phyloP scores from a whole-genome alignment of 2,888 invertebrate species.

The Andrena chrysosceles region DNA sequence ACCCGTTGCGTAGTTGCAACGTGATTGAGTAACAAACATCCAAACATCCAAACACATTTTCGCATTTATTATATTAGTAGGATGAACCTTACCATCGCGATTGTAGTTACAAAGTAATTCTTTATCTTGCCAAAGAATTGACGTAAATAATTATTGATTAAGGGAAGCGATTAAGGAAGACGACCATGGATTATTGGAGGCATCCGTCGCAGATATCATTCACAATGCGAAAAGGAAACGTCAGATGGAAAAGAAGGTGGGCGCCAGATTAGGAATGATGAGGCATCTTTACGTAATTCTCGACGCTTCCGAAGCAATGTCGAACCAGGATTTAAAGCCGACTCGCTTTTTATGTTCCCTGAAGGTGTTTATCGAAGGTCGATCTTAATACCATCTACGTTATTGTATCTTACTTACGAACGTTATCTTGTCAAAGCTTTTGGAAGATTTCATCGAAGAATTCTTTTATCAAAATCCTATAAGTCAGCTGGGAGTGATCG shows the following conservation, averaged over 20 bases:
- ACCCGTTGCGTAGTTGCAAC: too few species aligned
- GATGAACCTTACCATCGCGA: neutral
- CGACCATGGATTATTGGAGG: conserved; percentile 96
- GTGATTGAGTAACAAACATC: too few species aligned
- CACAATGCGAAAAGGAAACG: conserved; percentile 94
- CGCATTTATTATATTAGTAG: too few species aligned
- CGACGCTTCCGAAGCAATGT: conserved; percentile 98
- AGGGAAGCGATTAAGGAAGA: conserved; percentile 99
- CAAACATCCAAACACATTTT: too few species aligned
- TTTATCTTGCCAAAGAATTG: neutral
- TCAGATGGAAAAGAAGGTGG: conserved; percentile 89
- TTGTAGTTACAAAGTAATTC: neutral
- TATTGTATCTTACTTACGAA: conserved; percentile 4
- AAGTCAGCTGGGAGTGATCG: conserved; percentile 97
- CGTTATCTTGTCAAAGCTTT: conserved; percentile 87
- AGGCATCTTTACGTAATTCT: conserved; percentile 96
- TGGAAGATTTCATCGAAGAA: conserved; percentile 97
- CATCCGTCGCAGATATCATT: conserved; percentile 95
- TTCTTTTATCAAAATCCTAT: conserved; percentile 99
- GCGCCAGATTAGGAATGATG: conserved; percentile 99
- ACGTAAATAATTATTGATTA: conserved; percentile 50
- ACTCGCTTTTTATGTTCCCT: conserved; percentile 94
- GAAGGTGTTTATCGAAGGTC: conserved; percentile 87
- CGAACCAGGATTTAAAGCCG: conserved; percentile 97
- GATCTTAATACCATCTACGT: conserved; percentile 6